These are phyloP conservation scores for Molossus molossus DNA, from an alignment of 2,797 vertebrate species.

Conservation along the genomic window DNA sequence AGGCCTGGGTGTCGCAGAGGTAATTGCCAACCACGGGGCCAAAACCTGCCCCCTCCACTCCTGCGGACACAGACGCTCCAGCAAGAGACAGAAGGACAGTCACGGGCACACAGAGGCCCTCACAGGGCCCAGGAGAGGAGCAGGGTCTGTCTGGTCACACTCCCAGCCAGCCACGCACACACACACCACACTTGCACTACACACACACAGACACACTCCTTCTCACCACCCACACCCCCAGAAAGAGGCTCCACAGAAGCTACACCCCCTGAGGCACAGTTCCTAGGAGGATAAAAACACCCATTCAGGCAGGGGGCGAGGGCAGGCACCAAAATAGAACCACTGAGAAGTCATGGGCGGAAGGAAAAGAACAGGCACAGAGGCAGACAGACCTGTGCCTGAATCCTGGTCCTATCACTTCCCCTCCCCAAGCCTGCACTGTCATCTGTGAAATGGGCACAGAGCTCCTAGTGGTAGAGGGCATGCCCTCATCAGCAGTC, in stretches of 20 bases:
- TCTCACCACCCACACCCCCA: slow-evolving; percentile 53
- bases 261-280: slow-evolving; percentile 69
- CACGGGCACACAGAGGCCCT: slow-evolving; percentile 84
- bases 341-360: background rate
- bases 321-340: slow-evolving; percentile 76
- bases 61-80: slow-evolving; percentile 74
- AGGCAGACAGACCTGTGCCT: background rate
- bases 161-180: slow-evolving; percentile 15
- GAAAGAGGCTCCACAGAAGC: slow-evolving; percentile 72
- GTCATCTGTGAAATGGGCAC: background rate
- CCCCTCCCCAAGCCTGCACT: background rate
- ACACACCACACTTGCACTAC: background rate
- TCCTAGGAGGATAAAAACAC: slow-evolving; percentile 83
- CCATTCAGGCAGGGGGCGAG: slow-evolving; percentile 76
- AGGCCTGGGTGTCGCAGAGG: slow-evolving; percentile 80
- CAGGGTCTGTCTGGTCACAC: slow-evolving; percentile 71
- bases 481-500: background rate
- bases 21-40: slow-evolving; percentile 81
- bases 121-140: slow-evolving; percentile 78
- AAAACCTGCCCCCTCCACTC: slow-evolving; percentile 45
- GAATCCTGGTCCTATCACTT: background rate
- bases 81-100: slow-evolving; percentile 77
- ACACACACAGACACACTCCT: background rate
- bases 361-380: background rate
- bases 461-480: background rate